phyloP scores from a whole-genome alignment of 2,888 invertebrate species.

The Torymus texanus region DNA sequence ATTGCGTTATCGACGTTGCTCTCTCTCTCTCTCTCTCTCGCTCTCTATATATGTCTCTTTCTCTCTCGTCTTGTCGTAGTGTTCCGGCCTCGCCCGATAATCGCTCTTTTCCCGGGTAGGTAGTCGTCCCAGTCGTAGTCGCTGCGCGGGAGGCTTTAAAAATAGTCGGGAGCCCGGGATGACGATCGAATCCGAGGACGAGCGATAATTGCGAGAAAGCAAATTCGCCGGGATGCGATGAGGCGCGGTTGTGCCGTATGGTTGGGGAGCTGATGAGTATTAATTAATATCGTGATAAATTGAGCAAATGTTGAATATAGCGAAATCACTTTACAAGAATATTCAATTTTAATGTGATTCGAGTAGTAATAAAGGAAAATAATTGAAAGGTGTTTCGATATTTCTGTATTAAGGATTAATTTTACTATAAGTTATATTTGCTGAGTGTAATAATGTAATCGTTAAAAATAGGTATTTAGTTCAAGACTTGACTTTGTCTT shows the following conservation, averaged over 20 bases:
- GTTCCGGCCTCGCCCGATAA: constrained; percentile 46
- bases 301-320: too few relatives aligned
- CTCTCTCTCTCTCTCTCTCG: constrained; percentile 42
- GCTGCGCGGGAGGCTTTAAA: constrained; percentile 8
- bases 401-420: too few relatives aligned
- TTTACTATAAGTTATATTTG: too few relatives aligned
- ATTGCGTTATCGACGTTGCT: constrained; percentile 70
- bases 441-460: too few relatives aligned
- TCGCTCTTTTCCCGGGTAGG: constrained; percentile 49
- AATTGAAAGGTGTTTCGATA: too few relatives aligned
- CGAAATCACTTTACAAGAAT: not conserved
- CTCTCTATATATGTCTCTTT: constrained; percentile 37
- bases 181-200: constrained; percentile 42
- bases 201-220: constrained; percentile 36
- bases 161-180: constrained; percentile 1
- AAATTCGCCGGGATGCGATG: not conserved
- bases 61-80: constrained; percentile 30
- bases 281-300: too few relatives aligned
- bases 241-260: too few relatives aligned
- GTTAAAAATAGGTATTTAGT: too few relatives aligned
- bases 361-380: too few relatives aligned
- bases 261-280: too few relatives aligned
- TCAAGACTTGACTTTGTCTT: too few relatives aligned
- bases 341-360: too few relatives aligned
- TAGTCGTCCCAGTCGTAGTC: not conserved